Percentiles rank a stretch among this genome's conserved stretches.
phyloP scores from a whole-genome alignment of 2,888 invertebrate genomes.

The Geotrupes spiniger region DNA sequence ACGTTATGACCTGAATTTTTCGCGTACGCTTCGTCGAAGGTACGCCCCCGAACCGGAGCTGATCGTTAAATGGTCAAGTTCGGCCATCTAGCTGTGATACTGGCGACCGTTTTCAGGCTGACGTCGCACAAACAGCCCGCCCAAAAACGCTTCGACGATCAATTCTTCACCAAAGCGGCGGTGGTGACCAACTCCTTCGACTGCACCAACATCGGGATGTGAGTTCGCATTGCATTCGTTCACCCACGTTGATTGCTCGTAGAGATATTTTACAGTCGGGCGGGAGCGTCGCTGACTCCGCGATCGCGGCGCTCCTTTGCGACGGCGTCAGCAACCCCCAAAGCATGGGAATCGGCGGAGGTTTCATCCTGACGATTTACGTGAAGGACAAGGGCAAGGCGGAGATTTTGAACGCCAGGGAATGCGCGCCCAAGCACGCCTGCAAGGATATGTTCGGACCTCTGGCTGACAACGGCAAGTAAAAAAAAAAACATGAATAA shows the following conservation, averaged over 20 bases:
- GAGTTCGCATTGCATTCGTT: constrained; percentile 6
- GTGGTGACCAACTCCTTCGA: constrained; percentile 70
- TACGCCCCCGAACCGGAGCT: too few species aligned
- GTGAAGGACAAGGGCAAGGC: constrained; percentile 57
- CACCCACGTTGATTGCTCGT: constrained; percentile 5
- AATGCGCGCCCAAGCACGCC: constrained; percentile 68
- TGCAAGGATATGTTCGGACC: constrained; percentile 61
- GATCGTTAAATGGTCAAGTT: too few species aligned
- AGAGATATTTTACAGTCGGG: constrained; percentile 61
- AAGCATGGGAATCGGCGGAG: constrained; percentile 83
- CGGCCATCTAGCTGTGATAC: too few species aligned
- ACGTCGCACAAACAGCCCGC: too few species aligned
- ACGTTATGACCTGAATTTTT: too few species aligned
- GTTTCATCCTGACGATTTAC: constrained; percentile 79
- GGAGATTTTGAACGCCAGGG: constrained; percentile 68
- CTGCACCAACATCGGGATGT: constrained; percentile 66
- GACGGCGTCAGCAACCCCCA: constrained; percentile 78
- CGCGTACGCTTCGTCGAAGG: too few species aligned
- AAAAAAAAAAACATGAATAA: too few species aligned
- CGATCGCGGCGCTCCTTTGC: constrained; percentile 78
- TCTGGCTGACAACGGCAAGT: background rate
- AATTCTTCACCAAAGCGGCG: constrained; percentile 48
- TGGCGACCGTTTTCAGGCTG: too few species aligned
- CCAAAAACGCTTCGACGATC: background rate
- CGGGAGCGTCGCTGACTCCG: constrained; percentile 78